These are phyloP conservation scores for Pelvicachromis taeniatus DNA, from an alignment of 2,113 vertebrate genomes.

Conservation along the genomic window DNA sequence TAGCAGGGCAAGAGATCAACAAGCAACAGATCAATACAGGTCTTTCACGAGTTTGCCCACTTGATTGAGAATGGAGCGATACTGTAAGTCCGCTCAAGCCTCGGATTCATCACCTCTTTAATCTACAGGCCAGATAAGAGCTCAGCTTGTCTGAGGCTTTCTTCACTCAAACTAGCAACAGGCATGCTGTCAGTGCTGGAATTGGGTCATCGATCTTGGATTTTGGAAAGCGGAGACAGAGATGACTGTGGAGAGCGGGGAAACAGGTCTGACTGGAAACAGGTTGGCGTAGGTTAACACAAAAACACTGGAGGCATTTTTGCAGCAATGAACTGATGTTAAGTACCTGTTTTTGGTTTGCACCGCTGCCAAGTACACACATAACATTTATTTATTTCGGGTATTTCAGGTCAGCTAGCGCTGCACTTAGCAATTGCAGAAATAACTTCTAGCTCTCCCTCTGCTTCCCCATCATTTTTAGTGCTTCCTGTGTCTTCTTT, in stretches of 20 bases:
- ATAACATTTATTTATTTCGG: background rate
- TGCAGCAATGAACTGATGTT: background rate
- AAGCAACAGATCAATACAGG: constrained; percentile 2
- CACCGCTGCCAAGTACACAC: background rate
- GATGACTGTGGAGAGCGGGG: background rate
- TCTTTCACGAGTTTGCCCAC: background rate
- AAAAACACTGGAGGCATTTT: background rate
- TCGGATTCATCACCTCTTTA: background rate
- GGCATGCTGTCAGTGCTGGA: background rate
- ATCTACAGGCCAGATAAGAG: background rate
- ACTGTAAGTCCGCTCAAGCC: background rate
- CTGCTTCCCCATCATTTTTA: background rate
- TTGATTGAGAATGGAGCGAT: background rate
- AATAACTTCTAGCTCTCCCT: background rate
- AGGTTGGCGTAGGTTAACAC: background rate
- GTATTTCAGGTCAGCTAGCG: background rate
- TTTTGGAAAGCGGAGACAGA: background rate
- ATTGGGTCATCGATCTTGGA: background rate
- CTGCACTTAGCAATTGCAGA: background rate
- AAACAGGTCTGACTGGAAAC: background rate
- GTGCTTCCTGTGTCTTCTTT: background rate
- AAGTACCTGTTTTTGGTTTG: background rate
- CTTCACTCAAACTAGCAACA: background rate
- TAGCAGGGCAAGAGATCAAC: background rate
- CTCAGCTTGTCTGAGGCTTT: background rate